These are phyloP conservation scores for Periophthalmodon schlosseri DNA, from an alignment of 2,113 vertebrate species.

Conservation along the genomic window DNA sequence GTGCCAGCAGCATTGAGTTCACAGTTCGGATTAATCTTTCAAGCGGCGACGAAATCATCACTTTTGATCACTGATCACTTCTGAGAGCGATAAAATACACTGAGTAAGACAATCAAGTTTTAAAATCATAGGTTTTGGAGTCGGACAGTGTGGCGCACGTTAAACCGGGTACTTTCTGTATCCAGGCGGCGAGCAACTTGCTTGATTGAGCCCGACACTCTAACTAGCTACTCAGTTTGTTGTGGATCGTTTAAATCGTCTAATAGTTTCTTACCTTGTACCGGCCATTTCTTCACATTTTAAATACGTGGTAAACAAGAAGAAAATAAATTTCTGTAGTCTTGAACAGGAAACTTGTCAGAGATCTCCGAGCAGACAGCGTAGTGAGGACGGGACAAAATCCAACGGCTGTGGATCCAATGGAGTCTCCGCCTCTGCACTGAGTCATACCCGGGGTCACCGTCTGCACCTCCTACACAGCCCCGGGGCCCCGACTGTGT, in stretches of 20 bases:
- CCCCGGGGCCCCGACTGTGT: not conserved
- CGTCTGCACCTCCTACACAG: constrained; percentile 10
- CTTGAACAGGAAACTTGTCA: not conserved
- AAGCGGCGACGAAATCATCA: not conserved
- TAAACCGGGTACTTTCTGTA: not conserved
- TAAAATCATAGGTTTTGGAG: not conserved
- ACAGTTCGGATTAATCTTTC: not conserved
- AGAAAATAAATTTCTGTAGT: not conserved
- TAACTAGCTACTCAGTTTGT: not conserved
- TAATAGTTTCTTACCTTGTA: constrained; percentile 59
- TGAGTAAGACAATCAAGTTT: not conserved
- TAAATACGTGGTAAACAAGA: constrained; percentile 32
- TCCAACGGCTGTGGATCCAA: constrained; percentile 49
- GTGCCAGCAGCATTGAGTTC: not conserved
- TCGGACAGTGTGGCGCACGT: no score
- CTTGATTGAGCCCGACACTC: constrained; percentile 25
- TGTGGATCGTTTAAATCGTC: not conserved
- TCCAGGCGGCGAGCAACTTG: constrained; percentile 3
- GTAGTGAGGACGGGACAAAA: constrained; percentile 27
- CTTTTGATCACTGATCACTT: not conserved
- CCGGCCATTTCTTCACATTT: constrained; percentile 79
- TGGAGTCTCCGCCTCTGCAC: constrained; percentile 70
- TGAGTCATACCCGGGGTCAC: constrained; percentile 63
- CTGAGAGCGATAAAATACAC: not conserved
- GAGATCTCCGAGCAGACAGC: not conserved